Conservation (phyloP, 2,888 invertebrate species). For the Andrena dorsata region DNA sequence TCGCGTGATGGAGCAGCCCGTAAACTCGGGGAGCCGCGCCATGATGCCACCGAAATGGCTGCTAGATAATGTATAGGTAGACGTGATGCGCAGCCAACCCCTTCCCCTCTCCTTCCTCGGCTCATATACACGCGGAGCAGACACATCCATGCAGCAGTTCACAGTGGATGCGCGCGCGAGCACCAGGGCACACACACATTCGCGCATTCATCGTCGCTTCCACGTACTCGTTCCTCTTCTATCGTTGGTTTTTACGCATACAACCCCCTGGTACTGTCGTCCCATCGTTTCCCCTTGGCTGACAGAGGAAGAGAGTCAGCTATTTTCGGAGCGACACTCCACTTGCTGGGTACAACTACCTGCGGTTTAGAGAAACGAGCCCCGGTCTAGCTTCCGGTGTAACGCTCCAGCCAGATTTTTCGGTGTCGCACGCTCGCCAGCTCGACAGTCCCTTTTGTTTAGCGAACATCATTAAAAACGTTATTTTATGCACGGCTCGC, state of each 20-base stretch:
- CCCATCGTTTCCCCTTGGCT: constrained; percentile 22
- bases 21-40: constrained; percentile 80
- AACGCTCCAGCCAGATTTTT: constrained; percentile 39
- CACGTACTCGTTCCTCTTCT: constrained; percentile 17
- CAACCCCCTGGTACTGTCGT: constrained; percentile 3
- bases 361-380: constrained; percentile 51
- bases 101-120: constrained; percentile 50
- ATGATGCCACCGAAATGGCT: constrained; percentile 82
- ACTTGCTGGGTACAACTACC: constrained; percentile 35
- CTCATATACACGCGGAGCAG: constrained; percentile 21
- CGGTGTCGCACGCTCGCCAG: background rate
- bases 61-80: constrained; percentile 80
- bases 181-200: constrained; percentile 26
- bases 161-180: background rate
- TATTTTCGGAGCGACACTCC: constrained; percentile 57
- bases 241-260: constrained; percentile 28
- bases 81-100: constrained; percentile 62
- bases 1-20: constrained; percentile 83
- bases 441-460: constrained; percentile 32
- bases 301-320: constrained; percentile 24
- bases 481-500: constrained; percentile 35
- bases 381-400: constrained; percentile 8
- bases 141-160: constrained; percentile 27
- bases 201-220: constrained; percentile 41
- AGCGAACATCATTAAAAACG: constrained; percentile 37